Percentiles rank a stretch among this genome's conserved stretches.
phyloP scores from a whole-genome alignment of 2,888 invertebrate species.

The Heteromurus nitidus region DNA sequence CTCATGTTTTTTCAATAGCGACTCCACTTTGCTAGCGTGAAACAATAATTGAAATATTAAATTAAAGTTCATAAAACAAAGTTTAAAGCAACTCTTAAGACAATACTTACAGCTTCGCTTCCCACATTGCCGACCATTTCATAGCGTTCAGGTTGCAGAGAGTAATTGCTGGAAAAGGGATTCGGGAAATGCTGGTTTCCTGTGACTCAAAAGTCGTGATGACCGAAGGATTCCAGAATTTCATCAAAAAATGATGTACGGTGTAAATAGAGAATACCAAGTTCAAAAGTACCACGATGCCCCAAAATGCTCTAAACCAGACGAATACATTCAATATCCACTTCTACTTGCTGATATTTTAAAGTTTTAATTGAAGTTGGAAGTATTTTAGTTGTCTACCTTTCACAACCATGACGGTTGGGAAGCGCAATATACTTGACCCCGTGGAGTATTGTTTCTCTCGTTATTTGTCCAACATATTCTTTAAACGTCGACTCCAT shows the following conservation, averaged over 20 bases:
- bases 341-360: not conserved
- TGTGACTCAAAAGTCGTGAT: constrained; percentile 87
- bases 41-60: not conserved
- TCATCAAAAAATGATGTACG: not conserved
- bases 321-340: not conserved
- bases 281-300: not conserved
- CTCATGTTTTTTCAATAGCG: not conserved
- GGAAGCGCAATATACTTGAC: not conserved
- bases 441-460: not conserved
- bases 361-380: not conserved
- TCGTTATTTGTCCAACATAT: not conserved
- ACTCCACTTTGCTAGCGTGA: not conserved
- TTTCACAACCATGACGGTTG: not conserved
- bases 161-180: constrained; percentile 78
- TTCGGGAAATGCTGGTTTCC: constrained; percentile 76
- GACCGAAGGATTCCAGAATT: constrained; percentile 79
- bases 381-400: no score
- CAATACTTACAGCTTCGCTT: no score
- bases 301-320: not conserved
- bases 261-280: not conserved
- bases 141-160: constrained; percentile 87
- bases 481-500: not conserved
- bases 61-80: not conserved
- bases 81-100: no score
- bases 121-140: constrained; percentile 75